Evolutionary conservation across 2,888 invertebrate genomes (phyloP).

Genomic region (Nomada ruficornis): DNA sequence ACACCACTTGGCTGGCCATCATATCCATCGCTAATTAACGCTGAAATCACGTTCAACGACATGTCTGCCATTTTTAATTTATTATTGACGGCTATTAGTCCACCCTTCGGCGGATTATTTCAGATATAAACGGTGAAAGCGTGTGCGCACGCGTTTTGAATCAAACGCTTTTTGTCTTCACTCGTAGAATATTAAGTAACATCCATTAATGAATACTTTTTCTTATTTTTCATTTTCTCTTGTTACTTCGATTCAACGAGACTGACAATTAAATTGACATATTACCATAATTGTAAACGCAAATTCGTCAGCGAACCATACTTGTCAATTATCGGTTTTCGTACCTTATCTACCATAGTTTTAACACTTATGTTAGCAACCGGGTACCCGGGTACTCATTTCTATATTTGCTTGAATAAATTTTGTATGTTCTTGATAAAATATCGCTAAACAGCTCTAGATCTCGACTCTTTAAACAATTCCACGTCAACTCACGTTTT

Average conservation of each 20-base stretch:
- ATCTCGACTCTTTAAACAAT: too few relatives aligned
- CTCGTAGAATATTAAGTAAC: not conserved
- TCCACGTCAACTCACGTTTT: too few relatives aligned
- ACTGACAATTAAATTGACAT: not conserved
- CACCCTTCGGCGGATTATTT: conserved; percentile 10
- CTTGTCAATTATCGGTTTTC: too few relatives aligned
- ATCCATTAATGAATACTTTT: not conserved
- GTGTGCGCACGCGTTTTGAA: conserved; percentile 3
- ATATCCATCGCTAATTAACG: conserved; percentile 32
- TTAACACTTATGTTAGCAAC: too few relatives aligned
- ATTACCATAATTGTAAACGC: too few relatives aligned
- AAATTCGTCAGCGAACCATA: not conserved
- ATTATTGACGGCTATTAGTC: conserved; percentile 39
- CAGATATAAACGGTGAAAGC: not conserved
- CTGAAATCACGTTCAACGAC: conserved; percentile 24
- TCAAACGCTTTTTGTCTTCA: not conserved
- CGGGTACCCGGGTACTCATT: too few relatives aligned
- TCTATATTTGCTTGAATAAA: too few relatives aligned
- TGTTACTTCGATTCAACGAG: not conserved
- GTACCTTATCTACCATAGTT: too few relatives aligned
- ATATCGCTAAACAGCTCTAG: too few relatives aligned
- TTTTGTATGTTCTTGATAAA: too few relatives aligned
- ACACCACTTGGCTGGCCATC: conserved; percentile 20
- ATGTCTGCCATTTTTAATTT: conserved; percentile 34
- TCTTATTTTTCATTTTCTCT: too few relatives aligned